Base-by-base conservation (phyloP, 2,797 vertebrate genomes). In the Spinus olivaceus region DNA sequence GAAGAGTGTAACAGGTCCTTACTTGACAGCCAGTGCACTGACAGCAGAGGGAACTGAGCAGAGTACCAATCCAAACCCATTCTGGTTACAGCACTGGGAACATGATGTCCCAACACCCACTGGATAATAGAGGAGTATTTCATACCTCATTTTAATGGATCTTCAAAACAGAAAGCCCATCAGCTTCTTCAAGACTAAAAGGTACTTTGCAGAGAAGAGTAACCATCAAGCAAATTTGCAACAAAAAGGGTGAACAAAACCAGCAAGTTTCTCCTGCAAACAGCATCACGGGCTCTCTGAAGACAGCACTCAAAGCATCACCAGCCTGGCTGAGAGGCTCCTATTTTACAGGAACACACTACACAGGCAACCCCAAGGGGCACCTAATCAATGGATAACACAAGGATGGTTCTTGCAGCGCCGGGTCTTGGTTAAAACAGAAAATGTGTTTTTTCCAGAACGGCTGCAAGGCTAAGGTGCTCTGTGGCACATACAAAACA, bases 141-240 rank as follows among this genome's bases (percentile, higher is more conserved):
- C 85, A 65, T 42, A 39, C 50, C 76, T 89, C n/a, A 23, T 78
- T 94, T 87, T 32, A 91, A 41, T 16, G 46, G 54, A 49, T 76
- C 80, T 86, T 90, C 86, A 76, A 70, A 95, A 70, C 56, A 69
- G 59, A 90, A 91, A 91, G 17, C 42, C 64, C 61, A 81, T 79
- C 85, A 83, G 14, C 50, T 92, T 66, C 74, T 76, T 83, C 50
- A 54, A 60, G 51, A 73, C 60, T 87, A 49, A 89, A 82, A 92
- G 64, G 67, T 65, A 63, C 61, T 91, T 91, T 15, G 42, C 56
- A 77, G 33, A 91, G 41, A 84, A 77, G 67, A 91, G 60, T 1
- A 76, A 71, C 56, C 60, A 92, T 92, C 33, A 47, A 92, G 67
- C 22, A 82, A 71, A 87, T 92, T 49, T 87, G 60, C 71, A 67